These are phyloP conservation scores for Ctenopoma multispine DNA, from an alignment of 2,797 vertebrate species.

Conservation along the genomic window DNA sequence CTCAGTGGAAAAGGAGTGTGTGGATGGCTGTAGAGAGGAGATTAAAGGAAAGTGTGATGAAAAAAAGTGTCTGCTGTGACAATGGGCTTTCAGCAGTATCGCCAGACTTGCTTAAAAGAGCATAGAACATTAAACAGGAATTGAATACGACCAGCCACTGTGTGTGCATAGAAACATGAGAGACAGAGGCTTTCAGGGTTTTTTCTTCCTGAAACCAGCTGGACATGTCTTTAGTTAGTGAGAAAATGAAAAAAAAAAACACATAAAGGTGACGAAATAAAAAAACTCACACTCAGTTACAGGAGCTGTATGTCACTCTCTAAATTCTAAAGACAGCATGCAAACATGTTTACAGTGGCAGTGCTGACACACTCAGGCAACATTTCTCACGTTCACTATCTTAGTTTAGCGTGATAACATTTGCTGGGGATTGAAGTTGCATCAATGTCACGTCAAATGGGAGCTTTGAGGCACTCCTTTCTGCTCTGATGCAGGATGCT, in stretches of 20 bases:
- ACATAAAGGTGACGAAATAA: neutral
- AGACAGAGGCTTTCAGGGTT: neutral
- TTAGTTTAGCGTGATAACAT: too few species aligned
- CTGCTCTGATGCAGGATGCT: neutral
- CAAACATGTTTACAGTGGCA: too few species aligned
- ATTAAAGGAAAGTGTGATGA: conserved; percentile 53
- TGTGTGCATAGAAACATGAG: neutral
- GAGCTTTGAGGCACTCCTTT: neutral
- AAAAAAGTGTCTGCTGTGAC: conserved; percentile 53
- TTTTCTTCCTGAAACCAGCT: neutral
- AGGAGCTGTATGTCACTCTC: neutral
- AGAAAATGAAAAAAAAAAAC: neutral
- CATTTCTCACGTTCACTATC: too few species aligned
- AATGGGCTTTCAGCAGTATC: conserved; percentile 45
- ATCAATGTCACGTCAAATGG: neutral
- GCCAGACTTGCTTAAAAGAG: conserved; percentile 50
- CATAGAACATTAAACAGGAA: conserved; percentile 41
- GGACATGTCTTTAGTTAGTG: neutral
- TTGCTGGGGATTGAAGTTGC: too few species aligned
- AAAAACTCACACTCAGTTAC: too few species aligned
- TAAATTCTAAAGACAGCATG: too few species aligned
- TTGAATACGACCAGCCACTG: conserved; percentile 8
- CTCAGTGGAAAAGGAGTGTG: conserved; percentile 19
- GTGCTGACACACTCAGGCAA: too few species aligned
- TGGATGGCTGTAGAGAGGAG: conserved; percentile 19